Conservation (phyloP, 2,888 invertebrate genomes). For the Orthonevra nobilis region DNA sequence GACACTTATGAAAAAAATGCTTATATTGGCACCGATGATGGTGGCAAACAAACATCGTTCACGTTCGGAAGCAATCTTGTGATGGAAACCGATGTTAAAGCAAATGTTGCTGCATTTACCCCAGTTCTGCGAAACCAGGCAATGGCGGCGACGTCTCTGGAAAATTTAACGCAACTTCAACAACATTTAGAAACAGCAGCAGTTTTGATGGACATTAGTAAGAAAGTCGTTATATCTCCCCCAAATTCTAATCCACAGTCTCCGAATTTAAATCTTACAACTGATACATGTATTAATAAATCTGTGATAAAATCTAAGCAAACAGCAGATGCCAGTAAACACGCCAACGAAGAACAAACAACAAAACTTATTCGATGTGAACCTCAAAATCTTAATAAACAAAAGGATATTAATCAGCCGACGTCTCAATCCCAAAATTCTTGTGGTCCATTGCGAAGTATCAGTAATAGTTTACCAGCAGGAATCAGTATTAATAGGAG, state of each 20-base stretch:
- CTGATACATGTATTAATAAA: conserved; percentile 79
- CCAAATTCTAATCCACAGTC: conserved; percentile 79
- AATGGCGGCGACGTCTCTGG: conserved; percentile 58
- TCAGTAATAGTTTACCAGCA: conserved; percentile 56
- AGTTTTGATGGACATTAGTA: conserved; percentile 80
- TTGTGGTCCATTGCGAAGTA: conserved; percentile 40
- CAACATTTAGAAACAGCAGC: conserved; percentile 80
- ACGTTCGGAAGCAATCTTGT: conserved; percentile 37
- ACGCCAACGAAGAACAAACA: conserved; percentile 57
- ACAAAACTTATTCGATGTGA: conserved; percentile 32
- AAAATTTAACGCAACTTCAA: conserved; percentile 75
- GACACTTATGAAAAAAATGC: conserved; percentile 37
- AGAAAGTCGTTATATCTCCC: conserved; percentile 79
- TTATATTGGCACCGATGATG: conserved; percentile 38
- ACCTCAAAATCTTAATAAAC: conserved; percentile 35
- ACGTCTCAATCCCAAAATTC: conserved; percentile 58
- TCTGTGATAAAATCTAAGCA: conserved; percentile 80
- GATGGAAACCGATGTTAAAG: conserved; percentile 25
- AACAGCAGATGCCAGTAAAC: conserved; percentile 75
- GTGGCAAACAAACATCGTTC: background rate
- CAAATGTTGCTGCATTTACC: conserved; percentile 42
- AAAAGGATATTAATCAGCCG: conserved; percentile 40
- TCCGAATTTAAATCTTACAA: conserved; percentile 74
- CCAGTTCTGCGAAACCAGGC: conserved; percentile 29
- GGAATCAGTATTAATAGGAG: conserved; percentile 42